A percentile compares a stretch with the other conserved stretches of the same genome.
Evolutionary conservation across 1,140 invertebrate genomes (phyloP).

Genomic region (Hyphantria cunea): DNA sequence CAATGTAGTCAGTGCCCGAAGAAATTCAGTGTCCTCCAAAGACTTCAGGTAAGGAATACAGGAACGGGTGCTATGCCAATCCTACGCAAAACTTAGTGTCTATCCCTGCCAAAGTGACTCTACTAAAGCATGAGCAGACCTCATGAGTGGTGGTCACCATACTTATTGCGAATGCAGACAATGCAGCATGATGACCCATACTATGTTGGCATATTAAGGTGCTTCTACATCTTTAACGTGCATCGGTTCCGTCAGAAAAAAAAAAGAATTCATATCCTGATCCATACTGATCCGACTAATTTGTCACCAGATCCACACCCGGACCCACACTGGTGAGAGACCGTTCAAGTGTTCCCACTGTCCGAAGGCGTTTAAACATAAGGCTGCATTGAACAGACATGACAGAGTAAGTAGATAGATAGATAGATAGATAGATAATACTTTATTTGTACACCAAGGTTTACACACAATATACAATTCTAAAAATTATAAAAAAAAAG

Average conservation of each 20-base stretch:
- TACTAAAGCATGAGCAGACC: too few species aligned
- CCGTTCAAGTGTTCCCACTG: conserved; percentile 58
- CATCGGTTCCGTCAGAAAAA: too few species aligned
- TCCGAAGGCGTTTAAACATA: conserved; percentile 58
- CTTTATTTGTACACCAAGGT: too few species aligned
- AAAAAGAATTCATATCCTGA: background rate
- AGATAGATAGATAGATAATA: too few species aligned
- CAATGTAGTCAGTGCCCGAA: conserved; percentile 85
- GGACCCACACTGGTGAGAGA: conserved; percentile 60
- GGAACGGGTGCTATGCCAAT: too few species aligned
- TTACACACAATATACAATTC: too few species aligned
- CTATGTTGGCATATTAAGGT: too few species aligned
- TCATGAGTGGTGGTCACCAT: too few species aligned
- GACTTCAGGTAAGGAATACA: conserved; percentile 50
- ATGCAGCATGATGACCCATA: too few species aligned
- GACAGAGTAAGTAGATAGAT: conserved; percentile 47
- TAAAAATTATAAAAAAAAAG: too few species aligned
- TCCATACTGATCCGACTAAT: background rate
- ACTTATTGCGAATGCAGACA: too few species aligned
- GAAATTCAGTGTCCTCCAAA: conserved; percentile 53
- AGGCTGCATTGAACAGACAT: conserved; percentile 57
- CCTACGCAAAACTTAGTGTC: background rate
- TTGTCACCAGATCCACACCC: conserved; percentile 51
- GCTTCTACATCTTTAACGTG: too few species aligned
- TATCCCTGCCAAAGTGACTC: background rate